phyloP scores from a whole-genome alignment of 2,797 vertebrate species.

The Myotis planiceps region DNA sequence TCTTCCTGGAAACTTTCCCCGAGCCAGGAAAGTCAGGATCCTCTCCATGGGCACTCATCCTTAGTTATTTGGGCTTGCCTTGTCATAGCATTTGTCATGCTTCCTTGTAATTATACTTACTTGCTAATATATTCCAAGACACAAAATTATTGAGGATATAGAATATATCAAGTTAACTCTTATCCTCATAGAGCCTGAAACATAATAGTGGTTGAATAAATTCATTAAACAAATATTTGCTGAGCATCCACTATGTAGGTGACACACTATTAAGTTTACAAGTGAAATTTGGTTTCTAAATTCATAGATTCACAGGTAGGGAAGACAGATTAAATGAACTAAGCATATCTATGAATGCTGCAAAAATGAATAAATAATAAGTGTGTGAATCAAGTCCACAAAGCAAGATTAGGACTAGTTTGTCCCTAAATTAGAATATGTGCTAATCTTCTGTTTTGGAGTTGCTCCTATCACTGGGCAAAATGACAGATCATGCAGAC shows the following conservation, averaged over 20 bases:
- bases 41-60: neutral
- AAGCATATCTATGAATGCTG: neutral
- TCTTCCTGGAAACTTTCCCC: neutral
- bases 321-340: neutral
- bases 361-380: neutral
- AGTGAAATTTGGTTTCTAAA: neutral
- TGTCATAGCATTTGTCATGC: neutral
- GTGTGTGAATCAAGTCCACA: neutral
- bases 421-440: neutral
- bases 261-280: neutral
- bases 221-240: neutral
- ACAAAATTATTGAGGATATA: neutral
- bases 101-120: neutral
- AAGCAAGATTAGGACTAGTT: neutral
- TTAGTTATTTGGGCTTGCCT: neutral
- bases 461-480: neutral
- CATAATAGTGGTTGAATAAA: neutral
- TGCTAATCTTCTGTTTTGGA: neutral
- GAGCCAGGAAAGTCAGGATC: neutral
- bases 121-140: neutral
- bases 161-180: neutral
- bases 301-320: neutral
- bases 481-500: neutral
- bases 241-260: neutral
- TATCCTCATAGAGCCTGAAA: neutral